Evolutionary conservation across 2,113 vertebrate species (phyloP).

Genomic region (Phrynosoma blainvillii): DNA sequence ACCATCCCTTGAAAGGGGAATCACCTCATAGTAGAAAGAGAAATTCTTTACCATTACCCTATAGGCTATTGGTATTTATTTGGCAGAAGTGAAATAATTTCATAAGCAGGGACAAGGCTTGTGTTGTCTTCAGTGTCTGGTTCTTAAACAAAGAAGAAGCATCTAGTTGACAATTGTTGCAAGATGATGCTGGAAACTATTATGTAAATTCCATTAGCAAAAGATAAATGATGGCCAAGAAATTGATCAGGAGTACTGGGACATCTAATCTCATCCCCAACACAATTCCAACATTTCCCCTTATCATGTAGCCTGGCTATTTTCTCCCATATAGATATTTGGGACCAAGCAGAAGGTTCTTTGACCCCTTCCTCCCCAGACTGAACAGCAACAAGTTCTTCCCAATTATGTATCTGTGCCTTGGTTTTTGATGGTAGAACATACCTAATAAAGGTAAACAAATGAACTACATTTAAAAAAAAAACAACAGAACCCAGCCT

Average conservation of each 20-base stretch:
- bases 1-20: background rate
- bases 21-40: too few relatives aligned
- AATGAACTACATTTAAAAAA: background rate
- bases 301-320: background rate
- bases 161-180: too few relatives aligned
- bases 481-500: too few relatives aligned
- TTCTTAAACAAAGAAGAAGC: background rate
- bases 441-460: background rate
- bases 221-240: background rate
- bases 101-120: background rate
- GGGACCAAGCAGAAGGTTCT: background rate
- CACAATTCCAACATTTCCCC: background rate
- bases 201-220: background rate
- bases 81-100: background rate
- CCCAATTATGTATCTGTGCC: background rate
- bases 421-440: background rate
- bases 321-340: background rate
- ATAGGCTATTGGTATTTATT: background rate
- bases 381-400: background rate
- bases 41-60: background rate
- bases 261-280: background rate
- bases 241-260: too few relatives aligned
- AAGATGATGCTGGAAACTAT: background rate
- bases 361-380: background rate
- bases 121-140: background rate